These are phyloP conservation scores for Oryzias celebensis DNA, from an alignment of 2,113 vertebrate genomes.

Conservation along the genomic window DNA sequence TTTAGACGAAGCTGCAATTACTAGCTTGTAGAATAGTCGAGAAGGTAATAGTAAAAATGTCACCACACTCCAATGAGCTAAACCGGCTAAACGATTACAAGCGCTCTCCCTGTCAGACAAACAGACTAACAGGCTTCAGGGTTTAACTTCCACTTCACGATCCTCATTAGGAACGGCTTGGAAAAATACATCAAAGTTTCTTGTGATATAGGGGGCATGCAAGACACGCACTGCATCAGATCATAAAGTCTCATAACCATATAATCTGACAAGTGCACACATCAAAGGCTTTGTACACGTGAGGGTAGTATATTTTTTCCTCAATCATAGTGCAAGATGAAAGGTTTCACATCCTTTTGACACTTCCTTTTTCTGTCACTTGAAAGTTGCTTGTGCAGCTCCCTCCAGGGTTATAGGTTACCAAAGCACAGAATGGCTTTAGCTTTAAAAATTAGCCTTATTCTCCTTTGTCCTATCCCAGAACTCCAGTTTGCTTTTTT, in stretches of 20 bases:
- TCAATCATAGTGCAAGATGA: constrained; percentile 13
- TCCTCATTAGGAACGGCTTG: constrained; percentile 47
- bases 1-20: constrained; percentile 50
- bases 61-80: constrained; percentile 56
- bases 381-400: constrained; percentile 2
- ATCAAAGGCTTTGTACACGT: constrained; percentile 24
- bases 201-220: constrained; percentile 27
- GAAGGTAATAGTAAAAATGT: constrained; percentile 59
- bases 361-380: constrained; percentile 3
- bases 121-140: constrained; percentile 46
- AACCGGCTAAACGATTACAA: constrained; percentile 66
- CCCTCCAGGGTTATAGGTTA: constrained; percentile 13
- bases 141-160: constrained; percentile 39
- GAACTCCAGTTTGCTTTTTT: background rate
- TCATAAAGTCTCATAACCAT: constrained; percentile 36
- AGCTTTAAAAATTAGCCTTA: background rate
- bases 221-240: constrained; percentile 10
- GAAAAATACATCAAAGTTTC: constrained; percentile 58
- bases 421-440: background rate
- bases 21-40: constrained; percentile 36
- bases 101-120: constrained; percentile 54
- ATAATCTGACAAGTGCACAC: constrained; percentile 15
- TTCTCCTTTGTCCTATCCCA: constrained; percentile 7
- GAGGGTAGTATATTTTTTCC: constrained; percentile 8
- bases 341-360: constrained; percentile 21